Base-by-base conservation (phyloP, 2,888 invertebrate species). In the Nymphalis urticae region DNA sequence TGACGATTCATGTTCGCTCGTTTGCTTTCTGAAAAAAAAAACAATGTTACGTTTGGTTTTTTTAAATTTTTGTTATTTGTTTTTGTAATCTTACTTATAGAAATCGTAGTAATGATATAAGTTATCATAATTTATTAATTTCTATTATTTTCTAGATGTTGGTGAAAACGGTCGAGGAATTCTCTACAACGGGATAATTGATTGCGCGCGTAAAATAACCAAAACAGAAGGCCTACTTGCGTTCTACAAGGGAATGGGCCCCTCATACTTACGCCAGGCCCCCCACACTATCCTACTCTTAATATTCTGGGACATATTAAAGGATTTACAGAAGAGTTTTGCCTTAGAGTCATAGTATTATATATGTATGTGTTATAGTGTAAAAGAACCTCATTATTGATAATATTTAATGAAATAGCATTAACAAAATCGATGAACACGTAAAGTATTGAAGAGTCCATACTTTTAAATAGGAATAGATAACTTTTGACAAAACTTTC, bases 171-270 rank as follows among this genome's bases (percentile, higher is more conserved):
- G 96, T 0, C 93, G 89, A 56, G 97, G 97, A 0, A 72, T 95
- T 0, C 87, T 96, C 8, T 98, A 98, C 84, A 92, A 86, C 0
- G 96, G 96, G 1, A 94, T 97, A 64, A 75, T 93, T 0, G 97
- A 98, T 84, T 97, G 97, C 78, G 94, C 96, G 5, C 80, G 91
- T 0, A 97, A 98, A 86, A 96, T 97, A 61, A 93, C 95, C 32
- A 93, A 89, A 73, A 93, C 95, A 0, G 98, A 98, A 89, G 97
- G 98, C 0, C 74, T 96, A 0, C 88, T 94, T 53, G 98, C 98
- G 0, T 95, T 98, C 82, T 98, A 98, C 87, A 98, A 98, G 89
- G 98, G 98, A 36, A 95, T 97, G 79, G 96, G 96, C 61, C 97
- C 98, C 0, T 96, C 96, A 56, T 98, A 97, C 88, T 88, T 98